Evolutionary conservation across 2,888 invertebrate genomes (phyloP).

Genomic region (Xylota segnis): DNA sequence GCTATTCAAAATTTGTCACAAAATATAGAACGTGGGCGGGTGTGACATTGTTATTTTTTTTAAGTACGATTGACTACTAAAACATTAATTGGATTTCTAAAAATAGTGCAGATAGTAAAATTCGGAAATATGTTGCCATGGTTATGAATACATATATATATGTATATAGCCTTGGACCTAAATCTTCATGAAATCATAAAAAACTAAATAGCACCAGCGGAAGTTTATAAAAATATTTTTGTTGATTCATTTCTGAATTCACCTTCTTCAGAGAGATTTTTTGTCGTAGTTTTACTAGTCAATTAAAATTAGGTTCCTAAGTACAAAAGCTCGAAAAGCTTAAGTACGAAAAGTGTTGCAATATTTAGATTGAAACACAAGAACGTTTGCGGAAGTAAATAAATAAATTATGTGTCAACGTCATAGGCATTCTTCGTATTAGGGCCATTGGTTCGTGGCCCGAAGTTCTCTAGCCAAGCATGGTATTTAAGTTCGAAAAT

Average conservation of each 20-base stretch:
- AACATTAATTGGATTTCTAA: constrained; percentile 4
- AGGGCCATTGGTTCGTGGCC: too few relatives aligned
- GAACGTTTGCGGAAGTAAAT: too few relatives aligned
- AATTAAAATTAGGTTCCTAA: too few relatives aligned
- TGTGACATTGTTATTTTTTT: constrained; percentile 20
- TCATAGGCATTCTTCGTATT: too few relatives aligned
- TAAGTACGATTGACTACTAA: background rate
- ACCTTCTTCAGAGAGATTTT: background rate
- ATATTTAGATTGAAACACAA: too few relatives aligned
- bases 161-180: background rate
- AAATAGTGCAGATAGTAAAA: constrained; percentile 4
- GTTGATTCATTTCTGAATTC: background rate
- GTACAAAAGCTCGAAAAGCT: too few relatives aligned
- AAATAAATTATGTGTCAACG: too few relatives aligned
- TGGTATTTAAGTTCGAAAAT: too few relatives aligned
- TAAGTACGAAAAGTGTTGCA: too few relatives aligned
- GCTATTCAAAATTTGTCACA: background rate
- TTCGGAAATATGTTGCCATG: background rate
- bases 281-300: too few relatives aligned
- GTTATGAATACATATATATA: background rate
- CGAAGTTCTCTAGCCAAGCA: too few relatives aligned
- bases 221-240: background rate
- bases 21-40: constrained; percentile 22
- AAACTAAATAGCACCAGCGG: background rate
- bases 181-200: background rate